phyloP scores from a whole-genome alignment of 2,113 vertebrate species.

The Pelodiscus sinensis region DNA sequence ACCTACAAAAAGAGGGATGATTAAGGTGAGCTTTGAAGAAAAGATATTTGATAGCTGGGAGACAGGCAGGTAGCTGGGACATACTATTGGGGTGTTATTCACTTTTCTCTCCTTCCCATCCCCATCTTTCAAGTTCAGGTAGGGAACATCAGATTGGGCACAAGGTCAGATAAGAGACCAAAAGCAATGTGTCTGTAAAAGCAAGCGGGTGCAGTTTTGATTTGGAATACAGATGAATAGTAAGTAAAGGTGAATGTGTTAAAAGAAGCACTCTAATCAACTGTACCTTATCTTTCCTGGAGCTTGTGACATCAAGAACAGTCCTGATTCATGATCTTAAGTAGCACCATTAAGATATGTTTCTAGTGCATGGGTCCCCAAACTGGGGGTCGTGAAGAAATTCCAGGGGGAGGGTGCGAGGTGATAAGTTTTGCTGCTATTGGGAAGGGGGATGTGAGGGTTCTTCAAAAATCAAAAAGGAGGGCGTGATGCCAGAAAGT shows the following conservation, averaged over 20 bases:
- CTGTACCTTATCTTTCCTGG: neutral
- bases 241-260: neutral
- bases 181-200: neutral
- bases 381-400: no score
- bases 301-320: neutral
- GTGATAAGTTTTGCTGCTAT: no score
- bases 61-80: neutral
- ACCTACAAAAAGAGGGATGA: neutral
- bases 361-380: neutral
- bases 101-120: neutral
- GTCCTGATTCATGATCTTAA: neutral
- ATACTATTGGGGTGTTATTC: neutral
- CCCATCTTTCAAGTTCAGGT: neutral
- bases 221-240: neutral
- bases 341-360: neutral
- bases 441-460: no score
- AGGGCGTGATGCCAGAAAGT: no score
- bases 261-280: neutral
- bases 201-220: neutral
- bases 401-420: no score
- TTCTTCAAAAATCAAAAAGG: no score
- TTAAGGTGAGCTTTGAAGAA: neutral
- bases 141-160: neutral
- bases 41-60: neutral
- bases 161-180: neutral